These are phyloP conservation scores for Spilosoma lubricipeda DNA, from an alignment of 2,888 invertebrate genomes.

Conservation along the genomic window DNA sequence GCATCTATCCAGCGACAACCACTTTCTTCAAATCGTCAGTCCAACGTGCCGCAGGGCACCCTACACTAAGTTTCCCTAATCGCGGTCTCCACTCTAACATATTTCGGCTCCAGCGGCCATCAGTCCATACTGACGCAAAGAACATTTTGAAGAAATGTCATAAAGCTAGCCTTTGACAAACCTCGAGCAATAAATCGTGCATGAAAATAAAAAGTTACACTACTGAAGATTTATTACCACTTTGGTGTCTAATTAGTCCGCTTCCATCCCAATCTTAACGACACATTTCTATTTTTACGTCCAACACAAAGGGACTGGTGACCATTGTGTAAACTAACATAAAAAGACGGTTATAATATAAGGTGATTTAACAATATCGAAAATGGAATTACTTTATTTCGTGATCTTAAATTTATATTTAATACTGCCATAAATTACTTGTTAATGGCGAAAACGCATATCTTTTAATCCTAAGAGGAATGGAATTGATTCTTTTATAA, in stretches of 20 bases:
- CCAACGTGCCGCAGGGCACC: no score
- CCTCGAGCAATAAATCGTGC: neutral
- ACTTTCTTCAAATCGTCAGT: no score
- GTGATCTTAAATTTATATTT: neutral
- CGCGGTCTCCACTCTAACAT: no score
- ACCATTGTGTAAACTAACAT: neutral
- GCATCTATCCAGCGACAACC: no score
- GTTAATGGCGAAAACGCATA: neutral
- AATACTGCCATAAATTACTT: neutral
- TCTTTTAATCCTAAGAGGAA: neutral
- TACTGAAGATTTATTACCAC: neutral
- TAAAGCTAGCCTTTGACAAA: neutral
- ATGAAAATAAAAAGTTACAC: neutral
- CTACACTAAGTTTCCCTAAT: no score
- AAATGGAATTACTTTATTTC: neutral
- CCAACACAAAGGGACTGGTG: neutral
- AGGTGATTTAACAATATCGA: neutral
- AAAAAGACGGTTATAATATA: neutral
- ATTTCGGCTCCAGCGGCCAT: no score
- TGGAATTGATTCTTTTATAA: no score
- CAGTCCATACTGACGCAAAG: neutral
- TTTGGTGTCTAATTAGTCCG: neutral
- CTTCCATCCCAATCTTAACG: neutral
- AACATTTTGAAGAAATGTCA: neutral
- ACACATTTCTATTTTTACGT: neutral